Base-by-base conservation (phyloP, 2,113 vertebrate genomes). In the Ochotona princeps region DNA sequence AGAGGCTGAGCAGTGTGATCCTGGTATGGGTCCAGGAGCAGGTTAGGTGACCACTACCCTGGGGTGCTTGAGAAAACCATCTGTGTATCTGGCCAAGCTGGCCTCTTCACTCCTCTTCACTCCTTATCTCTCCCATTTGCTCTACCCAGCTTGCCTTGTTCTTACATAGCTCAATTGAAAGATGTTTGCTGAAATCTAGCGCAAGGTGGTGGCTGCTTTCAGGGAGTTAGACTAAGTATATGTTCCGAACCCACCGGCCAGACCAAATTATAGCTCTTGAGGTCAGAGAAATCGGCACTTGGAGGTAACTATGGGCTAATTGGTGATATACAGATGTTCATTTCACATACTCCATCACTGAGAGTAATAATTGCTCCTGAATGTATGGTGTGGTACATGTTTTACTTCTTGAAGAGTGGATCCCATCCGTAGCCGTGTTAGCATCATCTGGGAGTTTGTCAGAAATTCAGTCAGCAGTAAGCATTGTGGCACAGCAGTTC, bases 121-220 rank as follows among this genome's bases (percentile, higher is more conserved):
- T 83, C 23, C 23, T 81, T 51, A 13, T 11, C 20, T 14, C 57
- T 54, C 51, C 38, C 23, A 26, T 67, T 61, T 13, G 3, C 9
- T 61, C 20, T 67, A 94, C 54, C 76, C 69, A 47, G 74, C 51
- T 63, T 69, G 7, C 20, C 51, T 83, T 89, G 44, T 83, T 94
- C 32, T 54, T 54, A 25, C 7, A 67, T 18, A 57, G 15, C 35
- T 67, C 54, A 67, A 2, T 12, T 49, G 69, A 90, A 85, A 91
- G 69, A 72, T 2, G 5, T 5, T 91, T 20, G 30, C 7, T 66
- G 57, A 93, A 78, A 69, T 35, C 18, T 49, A 61, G 23, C 18
- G 35, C 28, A 38, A 57, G 28, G 9, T 35, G 74, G n/a, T 72
- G 25, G 11, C 28, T 78, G 25, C 20, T 90, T 5, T 89, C 30